These are phyloP conservation scores for Teleiodes luculella DNA, from an alignment of 2,888 invertebrate genomes.

Conservation along the genomic window DNA sequence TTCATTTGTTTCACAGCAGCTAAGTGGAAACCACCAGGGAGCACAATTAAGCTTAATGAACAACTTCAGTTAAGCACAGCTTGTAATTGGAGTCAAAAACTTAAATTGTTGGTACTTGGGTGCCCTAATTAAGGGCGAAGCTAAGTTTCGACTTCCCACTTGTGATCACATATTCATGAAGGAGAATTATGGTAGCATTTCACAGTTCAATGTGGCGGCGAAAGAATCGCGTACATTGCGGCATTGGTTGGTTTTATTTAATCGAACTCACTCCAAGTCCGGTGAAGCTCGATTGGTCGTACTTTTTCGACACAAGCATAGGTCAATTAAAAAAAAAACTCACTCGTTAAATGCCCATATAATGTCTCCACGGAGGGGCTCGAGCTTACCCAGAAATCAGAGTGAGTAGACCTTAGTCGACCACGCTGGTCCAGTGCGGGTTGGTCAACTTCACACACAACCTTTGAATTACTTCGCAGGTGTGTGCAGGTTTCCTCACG, in stretches of 20 bases:
- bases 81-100: constrained; percentile 45
- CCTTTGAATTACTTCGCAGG: too few relatives aligned
- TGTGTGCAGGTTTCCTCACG: too few relatives aligned
- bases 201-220: background rate
- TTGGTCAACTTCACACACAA: too few relatives aligned
- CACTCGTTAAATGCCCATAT: too few relatives aligned
- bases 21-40: constrained; percentile 17
- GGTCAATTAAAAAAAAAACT: too few relatives aligned
- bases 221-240: background rate
- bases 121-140: constrained; percentile 32
- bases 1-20: constrained; percentile 9
- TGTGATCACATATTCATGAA: constrained; percentile 18
- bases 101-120: constrained; percentile 37
- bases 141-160: constrained; percentile 26
- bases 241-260: background rate
- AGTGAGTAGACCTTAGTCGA: too few relatives aligned
- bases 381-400: too few relatives aligned
- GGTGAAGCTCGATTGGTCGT: too few relatives aligned
- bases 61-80: constrained; percentile 19
- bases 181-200: background rate
- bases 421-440: too few relatives aligned
- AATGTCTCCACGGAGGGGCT: too few relatives aligned
- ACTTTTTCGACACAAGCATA: too few relatives aligned
- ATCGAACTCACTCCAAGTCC: too few relatives aligned
- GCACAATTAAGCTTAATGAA: constrained; percentile 44